These are phyloP conservation scores for Punctoribates punctum DNA, from an alignment of 2,888 invertebrate genomes.

Conservation along the genomic window DNA sequence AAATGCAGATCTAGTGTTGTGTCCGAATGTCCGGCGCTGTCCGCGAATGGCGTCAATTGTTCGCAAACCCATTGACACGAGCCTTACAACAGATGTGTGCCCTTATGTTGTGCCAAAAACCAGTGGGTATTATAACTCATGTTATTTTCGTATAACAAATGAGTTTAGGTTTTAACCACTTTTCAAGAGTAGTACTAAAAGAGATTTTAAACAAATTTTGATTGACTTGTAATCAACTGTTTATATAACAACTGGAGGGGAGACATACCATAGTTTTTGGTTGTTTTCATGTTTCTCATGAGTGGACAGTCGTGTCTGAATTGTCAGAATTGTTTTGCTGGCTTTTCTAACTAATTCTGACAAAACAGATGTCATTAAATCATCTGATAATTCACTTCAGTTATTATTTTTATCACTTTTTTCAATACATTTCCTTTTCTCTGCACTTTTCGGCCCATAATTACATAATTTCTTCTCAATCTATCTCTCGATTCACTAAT, in stretches of 20 bases:
- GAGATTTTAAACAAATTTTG: neutral
- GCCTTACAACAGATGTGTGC: neutral
- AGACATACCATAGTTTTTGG: neutral
- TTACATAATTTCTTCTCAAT: too few relatives aligned
- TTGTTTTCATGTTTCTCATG: neutral
- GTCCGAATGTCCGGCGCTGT: too few relatives aligned
- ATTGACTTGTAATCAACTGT: neutral
- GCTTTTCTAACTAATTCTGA: slow-evolving; percentile 5
- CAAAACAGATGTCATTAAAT: neutral
- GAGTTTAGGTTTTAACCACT: neutral
- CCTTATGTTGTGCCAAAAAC: neutral
- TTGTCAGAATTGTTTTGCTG: slow-evolving; percentile 5
- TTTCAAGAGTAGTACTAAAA: neutral
- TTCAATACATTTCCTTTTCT: neutral
- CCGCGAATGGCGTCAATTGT: neutral
- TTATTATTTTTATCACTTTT: neutral
- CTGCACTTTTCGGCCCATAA: neutral
- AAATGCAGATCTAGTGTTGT: neutral
- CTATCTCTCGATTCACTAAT: too few relatives aligned
- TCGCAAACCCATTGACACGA: neutral
- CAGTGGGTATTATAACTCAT: slow-evolving; percentile 5
- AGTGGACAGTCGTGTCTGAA: neutral
- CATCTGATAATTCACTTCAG: neutral
- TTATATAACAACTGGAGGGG: neutral
- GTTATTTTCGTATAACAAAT: neutral